Evolutionary conservation across 23 tunicate species (phyloP), one percentile per base, ranked within the genome.

Genomic region (Diplosoma virens): DNA sequence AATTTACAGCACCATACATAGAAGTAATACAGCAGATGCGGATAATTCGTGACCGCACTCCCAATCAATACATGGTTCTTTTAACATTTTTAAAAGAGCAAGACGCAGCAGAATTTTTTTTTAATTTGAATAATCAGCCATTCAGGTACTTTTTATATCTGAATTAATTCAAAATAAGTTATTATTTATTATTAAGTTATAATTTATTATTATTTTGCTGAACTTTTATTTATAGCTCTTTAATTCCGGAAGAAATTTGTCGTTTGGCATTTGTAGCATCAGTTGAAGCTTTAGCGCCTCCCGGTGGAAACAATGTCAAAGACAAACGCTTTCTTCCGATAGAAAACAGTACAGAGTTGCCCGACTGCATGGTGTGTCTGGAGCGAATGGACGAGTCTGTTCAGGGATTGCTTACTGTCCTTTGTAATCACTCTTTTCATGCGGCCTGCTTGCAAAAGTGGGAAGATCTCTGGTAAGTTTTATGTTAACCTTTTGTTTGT

Each of bases 381-480:
- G 99, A 94, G 53, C 73, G 99, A 52, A 94, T 94, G 99, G 99
- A 94, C 64, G 99, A 94, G 53, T 88, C 95, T 1, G 99, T 94
- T 1, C 89, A 80, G 24, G 94, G 95, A 9, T 77, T 94, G 32
- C 79, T 94, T 17, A 94, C 99, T 1, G 85, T 94, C 28, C 76
- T 94, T 11, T 94, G 99, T 83, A 94, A 94, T 58, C 99, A 94
- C 52, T 88, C 99, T 22, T 94, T 94, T 75, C 99, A 94, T 41
- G 89, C 93, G 2, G 59, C 82, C 1, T 94, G 99, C 78, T 50
- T 94, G 64, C 77, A 75, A 50, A 80, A 94, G 41, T 94, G 99
- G 99, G 95, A 87, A 59, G 99, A 94, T 73, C 32, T 79, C 33
- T 81, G 87, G 97, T 90, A 24, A 30, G 93, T 30, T n/a, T 41